Conservation (phyloP, 2,797 vertebrate genomes). For the Neosalanx taihuensis region DNA sequence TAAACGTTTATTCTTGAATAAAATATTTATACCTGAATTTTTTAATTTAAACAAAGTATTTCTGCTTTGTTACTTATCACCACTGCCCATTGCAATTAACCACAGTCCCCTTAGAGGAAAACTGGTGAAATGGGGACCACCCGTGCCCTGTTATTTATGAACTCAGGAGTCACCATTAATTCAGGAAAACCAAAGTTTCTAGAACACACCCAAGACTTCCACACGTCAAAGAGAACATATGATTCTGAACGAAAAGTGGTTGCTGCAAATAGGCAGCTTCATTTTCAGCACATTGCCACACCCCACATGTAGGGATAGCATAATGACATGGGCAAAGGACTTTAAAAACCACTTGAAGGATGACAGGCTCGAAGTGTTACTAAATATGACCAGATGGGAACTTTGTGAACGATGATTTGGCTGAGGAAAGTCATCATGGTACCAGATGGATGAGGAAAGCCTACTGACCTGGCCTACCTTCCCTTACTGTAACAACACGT, state of each 20-base stretch:
- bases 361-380: slow-evolving; percentile 38
- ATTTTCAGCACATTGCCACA: slow-evolving; percentile 70
- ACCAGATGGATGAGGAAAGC: slow-evolving; percentile 16
- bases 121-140: slow-evolving; percentile 49
- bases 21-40: too few species aligned
- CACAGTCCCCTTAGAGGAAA: slow-evolving; percentile 5
- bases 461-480: background rate
- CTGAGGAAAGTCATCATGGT: slow-evolving; percentile 39
- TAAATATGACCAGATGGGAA: slow-evolving; percentile 53
- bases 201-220: slow-evolving; percentile 58
- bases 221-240: slow-evolving; percentile 46
- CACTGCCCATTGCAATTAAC: too few species aligned
- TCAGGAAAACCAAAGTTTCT: slow-evolving; percentile 39
- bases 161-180: slow-evolving; percentile 42
- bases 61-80: too few species aligned
- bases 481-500: background rate
- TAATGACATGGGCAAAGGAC: slow-evolving; percentile 67
- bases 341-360: slow-evolving; percentile 68
- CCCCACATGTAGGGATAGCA: slow-evolving; percentile 57
- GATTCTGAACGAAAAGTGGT: slow-evolving; percentile 61
- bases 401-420: slow-evolving; percentile 39
- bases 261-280: slow-evolving; percentile 65
- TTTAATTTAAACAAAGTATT: too few species aligned
- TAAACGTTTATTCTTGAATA: too few species aligned
- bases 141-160: slow-evolving; percentile 63